These are phyloP conservation scores for Catharus ustulatus DNA, from an alignment of 2,797 vertebrate species.

Conservation along the genomic window DNA sequence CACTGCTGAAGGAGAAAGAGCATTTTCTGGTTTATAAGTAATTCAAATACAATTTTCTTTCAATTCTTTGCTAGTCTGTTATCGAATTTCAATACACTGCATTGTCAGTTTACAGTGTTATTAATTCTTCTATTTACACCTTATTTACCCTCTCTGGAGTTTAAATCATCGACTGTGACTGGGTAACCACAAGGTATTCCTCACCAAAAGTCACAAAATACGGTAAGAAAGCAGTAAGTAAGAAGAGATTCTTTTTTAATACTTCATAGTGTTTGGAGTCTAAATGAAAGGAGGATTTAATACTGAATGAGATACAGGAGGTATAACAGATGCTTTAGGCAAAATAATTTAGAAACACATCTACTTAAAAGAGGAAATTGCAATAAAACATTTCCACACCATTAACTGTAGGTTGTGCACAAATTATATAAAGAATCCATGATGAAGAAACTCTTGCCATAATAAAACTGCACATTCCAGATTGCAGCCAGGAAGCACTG, in stretches of 20 bases:
- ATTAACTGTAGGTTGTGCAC: slow-evolving; percentile 47
- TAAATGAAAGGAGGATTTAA: slow-evolving; percentile 15
- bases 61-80: neutral
- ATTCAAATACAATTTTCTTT: neutral
- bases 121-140: neutral
- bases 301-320: slow-evolving; percentile 13
- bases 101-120: neutral
- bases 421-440: slow-evolving; percentile 19
- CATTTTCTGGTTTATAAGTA: neutral
- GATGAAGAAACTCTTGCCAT: slow-evolving; percentile 3
- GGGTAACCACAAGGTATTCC: neutral
- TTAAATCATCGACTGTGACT: neutral
- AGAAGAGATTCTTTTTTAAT: neutral
- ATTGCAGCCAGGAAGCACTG: neutral
- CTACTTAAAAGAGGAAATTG: slow-evolving; percentile 34
- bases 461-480: neutral
- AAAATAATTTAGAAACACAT: slow-evolving; percentile 62
- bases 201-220: neutral
- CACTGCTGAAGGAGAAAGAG: neutral
- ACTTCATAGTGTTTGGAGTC: neutral
- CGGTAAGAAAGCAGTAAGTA: neutral
- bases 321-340: slow-evolving; percentile 29
- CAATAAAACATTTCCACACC: slow-evolving; percentile 45
- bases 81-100: neutral
- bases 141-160: neutral